Base-by-base conservation (phyloP, 2,113 vertebrate genomes). In the Taurulus bubalis region DNA sequence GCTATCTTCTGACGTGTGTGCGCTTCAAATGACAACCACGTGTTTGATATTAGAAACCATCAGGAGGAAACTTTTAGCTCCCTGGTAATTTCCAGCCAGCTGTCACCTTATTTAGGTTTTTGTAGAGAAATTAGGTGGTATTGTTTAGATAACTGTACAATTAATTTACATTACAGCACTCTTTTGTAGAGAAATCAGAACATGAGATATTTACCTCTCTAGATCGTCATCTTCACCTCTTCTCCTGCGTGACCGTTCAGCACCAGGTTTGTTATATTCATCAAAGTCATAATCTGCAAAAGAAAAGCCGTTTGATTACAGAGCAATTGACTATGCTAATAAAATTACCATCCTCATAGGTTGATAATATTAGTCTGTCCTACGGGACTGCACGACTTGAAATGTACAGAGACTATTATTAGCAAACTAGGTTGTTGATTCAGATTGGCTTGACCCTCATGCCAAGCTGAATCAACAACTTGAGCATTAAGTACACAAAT, bases 211-310 rank as follows among this genome's bases (percentile, higher is more conserved):
- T 88, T 91, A 99, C 98, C 98, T 99, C 90, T 98, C 97, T 1
- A 95, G 78, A 77, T 95, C 92, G 26, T 98, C 96, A 0, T 98
- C 96, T 83, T 97, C 97, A 58, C 97, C 96, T 93, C 98, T 96
- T 85, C 97, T 96, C 80, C 97, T 95, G 92, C 98, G 97, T 71
- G 96, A 98, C 28, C 98, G 95, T 92, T 99, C 98, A 15, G 97
- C 96, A 72, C 98, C 98, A 40, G 98, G 98, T 92, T 99, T 99
- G 92, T 99, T 96, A 91, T 97, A 98, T 77, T 98, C 96, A 91
- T 97, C 97, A 92, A 99, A 99, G 88, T 96, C 96, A 81, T 96
- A 97, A 91, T 98, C 98, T 99, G 94, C 63, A 83, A 92, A 18
- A 90, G 6, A 84, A 74, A 83, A 79, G 30, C 5, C 38, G 0